Conservation (phyloP, 2,113 vertebrate genomes). For the Morone chrysops region DNA sequence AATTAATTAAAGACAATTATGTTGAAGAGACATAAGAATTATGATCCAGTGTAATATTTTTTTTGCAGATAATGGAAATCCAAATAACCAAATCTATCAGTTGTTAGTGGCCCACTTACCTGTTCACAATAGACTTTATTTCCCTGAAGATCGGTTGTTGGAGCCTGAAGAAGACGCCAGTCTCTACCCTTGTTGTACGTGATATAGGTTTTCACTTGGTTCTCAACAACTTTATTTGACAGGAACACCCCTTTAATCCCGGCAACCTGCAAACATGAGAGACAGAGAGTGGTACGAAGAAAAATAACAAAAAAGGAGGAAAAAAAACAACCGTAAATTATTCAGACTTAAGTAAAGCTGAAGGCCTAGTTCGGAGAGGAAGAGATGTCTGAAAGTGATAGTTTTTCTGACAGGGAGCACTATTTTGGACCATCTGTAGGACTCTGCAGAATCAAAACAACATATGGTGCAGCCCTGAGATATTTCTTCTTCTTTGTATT, state of each 20-base stretch:
- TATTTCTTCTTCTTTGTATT: constrained; percentile 70
- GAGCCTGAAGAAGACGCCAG: constrained; percentile 94
- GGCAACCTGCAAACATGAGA: constrained; percentile 95
- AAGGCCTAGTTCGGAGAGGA: constrained; percentile 65
- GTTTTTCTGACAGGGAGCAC: constrained; percentile 78
- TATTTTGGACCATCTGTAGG: constrained; percentile 82
- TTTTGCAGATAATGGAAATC: constrained; percentile 54
- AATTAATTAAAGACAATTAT: not conserved
- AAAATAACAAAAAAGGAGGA: constrained; percentile 43
- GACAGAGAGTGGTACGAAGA: constrained; percentile 25
- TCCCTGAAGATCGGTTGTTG: constrained; percentile 89
- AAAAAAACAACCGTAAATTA: constrained; percentile 68
- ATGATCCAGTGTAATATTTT: constrained; percentile 2
- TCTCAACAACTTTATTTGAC: constrained; percentile 97
- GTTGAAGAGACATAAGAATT: too few relatives aligned
- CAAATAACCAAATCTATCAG: constrained; percentile 50
- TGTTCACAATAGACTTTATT: constrained; percentile 90
- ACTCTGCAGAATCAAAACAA: constrained; percentile 76
- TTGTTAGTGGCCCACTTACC: constrained; percentile 84
- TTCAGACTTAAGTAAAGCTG: constrained; percentile 79
- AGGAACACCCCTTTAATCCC: constrained; percentile 99
- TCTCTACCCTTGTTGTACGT: constrained; percentile 97
- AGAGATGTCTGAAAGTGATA: constrained; percentile 67
- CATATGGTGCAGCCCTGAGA: constrained; percentile 77
- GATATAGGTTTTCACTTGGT: constrained; percentile 97